A percentile compares a stretch with the other conserved stretches of the same genome.
These are phyloP conservation scores for Apotomis capreana DNA, from an alignment of 2,888 invertebrate species.

Conservation along the genomic window DNA sequence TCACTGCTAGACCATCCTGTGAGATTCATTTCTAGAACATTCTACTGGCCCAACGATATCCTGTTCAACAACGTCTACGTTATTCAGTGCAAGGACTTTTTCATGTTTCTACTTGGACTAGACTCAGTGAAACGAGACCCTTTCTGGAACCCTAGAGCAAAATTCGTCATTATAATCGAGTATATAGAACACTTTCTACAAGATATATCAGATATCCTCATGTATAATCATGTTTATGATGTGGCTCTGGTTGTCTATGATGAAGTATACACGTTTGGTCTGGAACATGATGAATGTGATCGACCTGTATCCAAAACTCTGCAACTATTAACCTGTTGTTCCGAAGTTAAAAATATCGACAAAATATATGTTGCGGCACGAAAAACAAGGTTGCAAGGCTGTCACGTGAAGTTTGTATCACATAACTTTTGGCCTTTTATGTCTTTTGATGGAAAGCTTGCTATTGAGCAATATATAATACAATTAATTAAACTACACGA, in stretches of 20 bases:
- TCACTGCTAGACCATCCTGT: constrained; percentile 40
- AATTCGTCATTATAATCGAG: constrained; percentile 53
- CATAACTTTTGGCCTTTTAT: constrained; percentile 52
- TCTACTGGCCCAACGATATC: constrained; percentile 45
- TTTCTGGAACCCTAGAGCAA: constrained; percentile 55
- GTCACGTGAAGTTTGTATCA: constrained; percentile 47
- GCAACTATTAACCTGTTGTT: constrained; percentile 22
- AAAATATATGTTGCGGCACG: constrained; percentile 14
- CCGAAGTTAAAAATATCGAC: constrained; percentile 28
- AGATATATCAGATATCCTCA: constrained; percentile 47
- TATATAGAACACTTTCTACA: constrained; percentile 42
- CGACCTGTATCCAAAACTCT: constrained; percentile 24
- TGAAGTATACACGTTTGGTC: constrained; percentile 44
- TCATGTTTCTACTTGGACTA: constrained; percentile 49
- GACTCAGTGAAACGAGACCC: constrained; percentile 45
- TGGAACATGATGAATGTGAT: constrained; percentile 37
- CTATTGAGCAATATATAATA: constrained; percentile 51
- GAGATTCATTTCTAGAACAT: constrained; percentile 50
- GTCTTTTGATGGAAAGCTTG: constrained; percentile 47
- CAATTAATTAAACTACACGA: constrained; percentile 46
- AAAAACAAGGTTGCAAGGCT: constrained; percentile 38
- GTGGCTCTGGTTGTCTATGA: constrained; percentile 43
- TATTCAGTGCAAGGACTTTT: constrained; percentile 47
- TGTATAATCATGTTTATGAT: constrained; percentile 49
- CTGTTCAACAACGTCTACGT: constrained; percentile 50